Percentiles rank a stretch among this genome's conserved stretches.
Evolutionary conservation across 2,797 vertebrate species (phyloP).

Genomic region (Percopsis omiscomaycus): DNA sequence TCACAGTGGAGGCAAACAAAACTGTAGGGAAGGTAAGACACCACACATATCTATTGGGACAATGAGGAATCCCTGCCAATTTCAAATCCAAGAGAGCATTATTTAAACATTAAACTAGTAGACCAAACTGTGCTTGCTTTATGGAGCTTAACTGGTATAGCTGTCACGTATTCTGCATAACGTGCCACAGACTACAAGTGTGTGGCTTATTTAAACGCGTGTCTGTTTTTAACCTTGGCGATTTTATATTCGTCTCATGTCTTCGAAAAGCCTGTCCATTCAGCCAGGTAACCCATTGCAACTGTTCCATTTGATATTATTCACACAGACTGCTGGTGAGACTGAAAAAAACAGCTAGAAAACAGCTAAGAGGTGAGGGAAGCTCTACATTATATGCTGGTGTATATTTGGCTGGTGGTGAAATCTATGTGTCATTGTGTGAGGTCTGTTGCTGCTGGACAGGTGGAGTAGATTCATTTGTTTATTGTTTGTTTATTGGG

Average conservation of each 20-base stretch:
- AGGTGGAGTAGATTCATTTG: slow-evolving; percentile 60
- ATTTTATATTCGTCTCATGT: slow-evolving; percentile 28
- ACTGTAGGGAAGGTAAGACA: no score
- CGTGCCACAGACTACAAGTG: slow-evolving; percentile 23
- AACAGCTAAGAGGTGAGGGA: slow-evolving; percentile 26
- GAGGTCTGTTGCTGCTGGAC: slow-evolving; percentile 53
- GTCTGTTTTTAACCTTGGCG: slow-evolving; percentile 9
- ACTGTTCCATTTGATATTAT: no score
- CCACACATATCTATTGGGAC: no score
- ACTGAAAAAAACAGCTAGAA: no score
- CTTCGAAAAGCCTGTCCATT: slow-evolving; percentile 28
- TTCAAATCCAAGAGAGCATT: no score
- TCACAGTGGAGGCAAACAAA: no score
- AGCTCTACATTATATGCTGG: slow-evolving; percentile 51
- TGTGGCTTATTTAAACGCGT: slow-evolving; percentile 20
- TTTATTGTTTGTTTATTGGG: no score
- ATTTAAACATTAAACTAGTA: no score
- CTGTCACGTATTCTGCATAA: neutral
- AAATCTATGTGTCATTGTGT: slow-evolving; percentile 58
- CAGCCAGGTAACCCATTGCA: slow-evolving; percentile 8
- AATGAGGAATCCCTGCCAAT: no score
- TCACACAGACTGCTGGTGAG: no score
- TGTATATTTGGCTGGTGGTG: slow-evolving; percentile 44
- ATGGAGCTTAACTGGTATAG: no score
- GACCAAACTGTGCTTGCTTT: no score